phyloP scores from a whole-genome alignment of 2,113 vertebrate species.

The Plecturocebus donacophilus region DNA sequence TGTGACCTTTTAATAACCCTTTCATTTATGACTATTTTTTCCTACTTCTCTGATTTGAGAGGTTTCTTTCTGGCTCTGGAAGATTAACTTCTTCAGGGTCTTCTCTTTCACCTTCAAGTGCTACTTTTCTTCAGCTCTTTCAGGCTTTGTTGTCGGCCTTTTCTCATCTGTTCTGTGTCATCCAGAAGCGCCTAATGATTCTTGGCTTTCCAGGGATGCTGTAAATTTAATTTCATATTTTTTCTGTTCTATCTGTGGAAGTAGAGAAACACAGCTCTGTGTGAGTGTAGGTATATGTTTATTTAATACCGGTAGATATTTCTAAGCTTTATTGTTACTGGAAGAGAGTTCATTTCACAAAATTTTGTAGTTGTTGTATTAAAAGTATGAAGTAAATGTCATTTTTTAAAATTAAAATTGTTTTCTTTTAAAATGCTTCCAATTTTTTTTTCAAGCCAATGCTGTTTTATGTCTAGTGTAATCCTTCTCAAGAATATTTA shows the following conservation, averaged over 20 bases:
- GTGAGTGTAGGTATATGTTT: background rate
- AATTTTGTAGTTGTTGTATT: background rate
- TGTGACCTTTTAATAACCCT: background rate
- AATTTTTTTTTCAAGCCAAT: background rate
- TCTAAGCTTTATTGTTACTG: background rate
- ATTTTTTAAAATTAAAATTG: background rate
- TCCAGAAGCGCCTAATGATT: background rate
- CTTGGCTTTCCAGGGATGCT: background rate
- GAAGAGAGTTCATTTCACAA: background rate
- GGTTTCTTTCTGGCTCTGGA: background rate
- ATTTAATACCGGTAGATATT: background rate
- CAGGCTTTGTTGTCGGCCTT: background rate
- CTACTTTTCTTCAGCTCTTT: background rate
- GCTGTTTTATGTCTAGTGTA: background rate
- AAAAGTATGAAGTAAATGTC: background rate
- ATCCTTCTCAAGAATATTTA: background rate
- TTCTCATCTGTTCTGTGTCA: background rate
- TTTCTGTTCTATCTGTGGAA: background rate
- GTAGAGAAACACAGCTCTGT: background rate
- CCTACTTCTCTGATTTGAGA: background rate
- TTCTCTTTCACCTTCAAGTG: background rate
- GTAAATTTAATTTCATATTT: background rate
- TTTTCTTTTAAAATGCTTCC: too few species aligned
- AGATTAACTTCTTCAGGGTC: background rate
- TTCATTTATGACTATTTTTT: background rate